Evolutionary conservation across 2,888 invertebrate species (phyloP).

Genomic region (Geophilus truncorum): DNA sequence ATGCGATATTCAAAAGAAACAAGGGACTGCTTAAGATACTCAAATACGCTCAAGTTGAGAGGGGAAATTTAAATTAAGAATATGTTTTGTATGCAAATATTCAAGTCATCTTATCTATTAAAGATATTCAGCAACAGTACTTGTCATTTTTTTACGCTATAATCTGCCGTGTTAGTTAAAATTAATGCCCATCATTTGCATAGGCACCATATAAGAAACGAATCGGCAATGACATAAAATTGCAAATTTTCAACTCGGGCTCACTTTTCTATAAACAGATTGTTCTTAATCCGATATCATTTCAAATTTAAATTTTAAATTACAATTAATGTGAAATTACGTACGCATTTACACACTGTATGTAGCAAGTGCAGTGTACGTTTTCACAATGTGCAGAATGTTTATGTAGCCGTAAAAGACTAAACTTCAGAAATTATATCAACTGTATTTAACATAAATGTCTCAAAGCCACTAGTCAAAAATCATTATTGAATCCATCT

Average conservation of each 20-base stretch:
- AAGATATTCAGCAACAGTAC: not conserved
- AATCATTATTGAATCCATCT: too few relatives aligned
- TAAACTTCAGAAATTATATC: too few relatives aligned
- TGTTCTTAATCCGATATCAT: slow-evolving; percentile 2
- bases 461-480: too few relatives aligned
- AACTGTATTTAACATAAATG: too few relatives aligned
- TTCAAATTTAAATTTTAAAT: not conserved
- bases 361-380: not conserved
- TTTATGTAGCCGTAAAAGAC: not conserved
- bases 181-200: not conserved
- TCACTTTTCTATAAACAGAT: slow-evolving; percentile 8
- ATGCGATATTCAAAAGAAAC: not conserved
- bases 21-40: not conserved
- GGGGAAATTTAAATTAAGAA: not conserved
- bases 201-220: slow-evolving; percentile 7
- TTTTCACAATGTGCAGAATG: too few relatives aligned
- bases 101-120: not conserved
- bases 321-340: not conserved
- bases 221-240: slow-evolving; percentile 17
- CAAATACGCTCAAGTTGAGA: too few relatives aligned
- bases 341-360: not conserved
- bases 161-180: slow-evolving; percentile 12
- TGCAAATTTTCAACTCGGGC: not conserved
- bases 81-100: not conserved
- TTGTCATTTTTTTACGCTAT: slow-evolving; percentile 7